These are phyloP conservation scores for Drosophila antonietae DNA, from an alignment of 2,888 invertebrate genomes.

Conservation along the genomic window DNA sequence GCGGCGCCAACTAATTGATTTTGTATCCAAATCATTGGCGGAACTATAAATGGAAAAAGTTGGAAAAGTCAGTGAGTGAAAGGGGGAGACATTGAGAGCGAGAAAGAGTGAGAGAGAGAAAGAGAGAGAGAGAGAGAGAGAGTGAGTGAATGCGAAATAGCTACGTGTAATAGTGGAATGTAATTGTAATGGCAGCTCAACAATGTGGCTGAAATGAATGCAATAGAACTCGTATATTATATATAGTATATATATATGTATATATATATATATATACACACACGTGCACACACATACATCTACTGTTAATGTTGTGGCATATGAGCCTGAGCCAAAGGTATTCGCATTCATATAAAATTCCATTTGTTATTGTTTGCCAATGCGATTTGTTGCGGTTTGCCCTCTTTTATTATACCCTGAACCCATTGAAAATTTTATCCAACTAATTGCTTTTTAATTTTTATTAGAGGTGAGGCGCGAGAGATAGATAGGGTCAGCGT, in stretches of 20 bases:
- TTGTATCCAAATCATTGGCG: constrained; percentile 90
- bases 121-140: neutral
- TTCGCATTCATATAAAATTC: constrained; percentile 63
- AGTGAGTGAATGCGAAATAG: neutral
- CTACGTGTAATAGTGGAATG: constrained; percentile 37
- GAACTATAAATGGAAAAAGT: constrained; percentile 85
- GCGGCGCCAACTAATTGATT: constrained; percentile 90
- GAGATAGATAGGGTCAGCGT: neutral
- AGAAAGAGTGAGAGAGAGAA: neutral
- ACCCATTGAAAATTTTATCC: too few species aligned
- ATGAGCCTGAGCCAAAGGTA: constrained; percentile 22
- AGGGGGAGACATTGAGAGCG: neutral
- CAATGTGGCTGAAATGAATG: constrained; percentile 45
- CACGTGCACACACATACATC: neutral
- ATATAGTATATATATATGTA: too few species aligned
- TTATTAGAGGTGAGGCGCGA: constrained; percentile 39
- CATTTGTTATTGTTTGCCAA: constrained; percentile 51
- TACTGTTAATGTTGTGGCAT: constrained; percentile 13
- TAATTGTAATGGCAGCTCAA: constrained; percentile 48
- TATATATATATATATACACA: too few species aligned
- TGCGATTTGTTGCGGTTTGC: constrained; percentile 55
- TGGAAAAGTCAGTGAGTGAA: neutral
- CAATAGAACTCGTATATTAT: neutral
- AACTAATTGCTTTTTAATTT: constrained; percentile 74
- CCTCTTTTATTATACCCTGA: constrained; percentile 51